Base-by-base conservation (phyloP, 1,140 invertebrate genomes). In the Diorhabda sublineata region DNA sequence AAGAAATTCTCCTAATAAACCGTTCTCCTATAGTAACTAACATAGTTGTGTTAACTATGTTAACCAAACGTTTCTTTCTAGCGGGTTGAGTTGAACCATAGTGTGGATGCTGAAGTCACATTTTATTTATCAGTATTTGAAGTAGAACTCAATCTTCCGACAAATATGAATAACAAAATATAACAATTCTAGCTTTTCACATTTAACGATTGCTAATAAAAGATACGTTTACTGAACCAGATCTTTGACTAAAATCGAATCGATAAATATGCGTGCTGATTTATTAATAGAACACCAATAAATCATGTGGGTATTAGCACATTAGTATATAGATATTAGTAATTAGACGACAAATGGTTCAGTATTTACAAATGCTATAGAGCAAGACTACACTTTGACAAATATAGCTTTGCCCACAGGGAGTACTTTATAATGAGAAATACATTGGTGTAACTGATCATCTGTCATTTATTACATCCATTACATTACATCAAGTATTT, bases 341-440 rank as follows among this genome's bases (percentile, higher is more conserved):
- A 59, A 71, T 73, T 71, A 67, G 47, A 65, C 70, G 72, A 74
- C 72, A 74, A 74, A 74, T 74, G 64, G 69, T 71, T 74, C 62
- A 67, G 69, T 69, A 71, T 71, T 74, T 71, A 69, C 67, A 71
- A 71, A 69, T 71, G 61, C 63, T 65, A 58, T 64, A 64, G 64
- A 59, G 61, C 70, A 64, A 59, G 62, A 69, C 67, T 69, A 57
- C 71, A 65, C 63, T 64, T 57, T 64, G 63, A 64, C 63, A 64
- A 64, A 64, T 64, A 64, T 41, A 64, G 63, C 63, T 64, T 45
- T 64, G 45, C n/a, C 63, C 63, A 47, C 52, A 45, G 63, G 63
- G 47, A 26, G n/a, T 42, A 43, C 41, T 57, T 41, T 56, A 64
- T 64, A 64, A 64, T 26, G 63, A 64, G 63, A 57, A 56, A 57